These are phyloP conservation scores for Tonatia bakeri DNA, from an alignment of 2,113 vertebrate species.

Conservation along the genomic window DNA sequence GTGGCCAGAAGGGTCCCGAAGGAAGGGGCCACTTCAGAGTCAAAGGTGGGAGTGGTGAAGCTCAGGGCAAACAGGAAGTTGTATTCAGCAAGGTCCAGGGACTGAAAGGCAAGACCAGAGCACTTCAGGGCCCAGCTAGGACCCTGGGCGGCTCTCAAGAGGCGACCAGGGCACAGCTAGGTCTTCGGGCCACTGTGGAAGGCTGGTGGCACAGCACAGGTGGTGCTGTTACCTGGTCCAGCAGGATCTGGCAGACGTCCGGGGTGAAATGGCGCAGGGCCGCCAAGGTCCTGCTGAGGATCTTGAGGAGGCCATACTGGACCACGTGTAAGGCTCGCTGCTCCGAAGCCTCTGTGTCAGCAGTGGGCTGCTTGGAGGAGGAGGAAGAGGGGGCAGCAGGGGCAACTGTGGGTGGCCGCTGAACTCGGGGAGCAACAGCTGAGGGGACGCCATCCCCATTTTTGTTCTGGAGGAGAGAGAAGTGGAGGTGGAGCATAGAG, in stretches of 20 bases:
- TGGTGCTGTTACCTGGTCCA: conserved; percentile 87
- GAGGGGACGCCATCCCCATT: conserved; percentile 90
- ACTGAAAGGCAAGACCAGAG: conserved; percentile 78
- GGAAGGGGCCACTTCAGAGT: conserved; percentile 94
- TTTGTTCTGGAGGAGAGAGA: conserved; percentile 83
- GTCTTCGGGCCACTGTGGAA: fast-evolving
- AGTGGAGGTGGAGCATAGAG: neutral
- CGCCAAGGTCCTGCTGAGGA: conserved; percentile 95
- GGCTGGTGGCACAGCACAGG: fast-evolving
- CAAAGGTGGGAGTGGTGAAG: conserved; percentile 95
- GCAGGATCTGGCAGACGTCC: conserved; percentile 96
- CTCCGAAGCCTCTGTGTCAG: conserved; percentile 89
- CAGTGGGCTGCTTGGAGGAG: conserved; percentile 83
- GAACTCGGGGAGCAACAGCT: conserved; percentile 81
- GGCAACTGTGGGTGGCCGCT: conserved; percentile 73
- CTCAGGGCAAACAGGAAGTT: conserved; percentile 92
- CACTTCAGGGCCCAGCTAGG: fast-evolving
- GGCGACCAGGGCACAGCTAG: neutral
- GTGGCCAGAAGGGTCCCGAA: conserved; percentile 96
- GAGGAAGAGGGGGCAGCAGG: conserved; percentile 13
- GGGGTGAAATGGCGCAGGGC: conserved; percentile 96
- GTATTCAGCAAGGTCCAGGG: conserved; percentile 95
- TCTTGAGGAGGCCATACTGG: conserved; percentile 96
- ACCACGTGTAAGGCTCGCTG: conserved; percentile 90
- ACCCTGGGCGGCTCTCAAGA: neutral